phyloP scores from a whole-genome alignment of 2,113 vertebrate species.

The Ophthalmolycus amberensis region DNA sequence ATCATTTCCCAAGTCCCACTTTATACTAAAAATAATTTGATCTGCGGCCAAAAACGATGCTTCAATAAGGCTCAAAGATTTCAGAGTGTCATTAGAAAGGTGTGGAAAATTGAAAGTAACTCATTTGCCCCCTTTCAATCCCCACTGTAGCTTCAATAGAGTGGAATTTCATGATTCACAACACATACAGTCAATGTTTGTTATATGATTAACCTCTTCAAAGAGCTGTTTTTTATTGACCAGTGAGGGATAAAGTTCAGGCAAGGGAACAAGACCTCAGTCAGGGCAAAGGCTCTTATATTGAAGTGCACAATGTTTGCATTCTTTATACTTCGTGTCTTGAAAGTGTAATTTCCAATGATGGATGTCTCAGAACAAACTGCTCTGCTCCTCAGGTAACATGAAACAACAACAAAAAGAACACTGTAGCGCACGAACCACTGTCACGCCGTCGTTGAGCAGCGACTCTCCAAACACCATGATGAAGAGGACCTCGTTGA shows the following conservation, averaged over 20 bases:
- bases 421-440: conserved; percentile 82
- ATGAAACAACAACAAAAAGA: no score
- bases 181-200: not conserved
- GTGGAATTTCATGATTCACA: conserved; percentile 9
- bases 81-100: not conserved
- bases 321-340: conserved; percentile 1
- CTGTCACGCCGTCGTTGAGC: conserved; percentile 97
- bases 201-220: conserved; percentile 4
- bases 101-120: not conserved
- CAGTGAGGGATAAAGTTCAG: not conserved
- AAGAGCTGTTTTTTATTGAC: not conserved
- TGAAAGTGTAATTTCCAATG: conserved; percentile 3
- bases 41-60: no score
- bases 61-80: not conserved
- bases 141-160: not conserved
- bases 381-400: not conserved
- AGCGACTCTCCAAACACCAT: conserved; percentile 97
- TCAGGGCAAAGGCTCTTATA: not conserved
- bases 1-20: no score
- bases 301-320: conserved; percentile 14
- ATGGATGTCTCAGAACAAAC: not conserved
- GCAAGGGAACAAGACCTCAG: not conserved
- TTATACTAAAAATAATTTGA: no score
- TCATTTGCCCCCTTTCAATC: not conserved
- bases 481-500: conserved; percentile 98